Evolutionary conservation across 2,888 invertebrate species (phyloP), one percentile per base, ranked within the genome.

Genomic region (Temnothorax rugatulus): DNA sequence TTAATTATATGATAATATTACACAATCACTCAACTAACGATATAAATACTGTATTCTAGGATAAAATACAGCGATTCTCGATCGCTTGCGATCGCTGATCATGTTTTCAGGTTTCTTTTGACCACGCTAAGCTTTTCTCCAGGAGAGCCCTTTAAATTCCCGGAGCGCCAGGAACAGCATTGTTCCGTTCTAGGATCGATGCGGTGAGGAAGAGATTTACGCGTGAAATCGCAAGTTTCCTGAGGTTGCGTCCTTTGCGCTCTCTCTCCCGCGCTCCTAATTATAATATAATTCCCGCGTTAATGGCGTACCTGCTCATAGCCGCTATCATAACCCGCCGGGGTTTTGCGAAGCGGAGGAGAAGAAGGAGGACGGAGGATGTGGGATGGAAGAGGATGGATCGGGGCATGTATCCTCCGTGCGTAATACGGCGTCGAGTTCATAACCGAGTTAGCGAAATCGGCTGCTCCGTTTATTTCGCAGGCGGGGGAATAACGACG

Each of bases 381-480:
- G 75, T 29, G 71, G 47, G 52, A 21, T 38, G n/a, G 38, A 47
- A 69, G 66, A 52, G 75, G 73, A 83, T 76, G 74, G 47, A 74
- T 82, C 82, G 84, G 69, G 63, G 69, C 38, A 82, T 83, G 86
- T 89, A 88, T 90, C 82, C 87, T 83, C 82, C 85, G 86, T 54
- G 82, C 84, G 90, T 93, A 93, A 93, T 93, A 93, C 84, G 90
- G 91, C 89, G 90, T 90, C 89, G 91, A 93, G 91, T 93, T 93
- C 93, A 93, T 93, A 93, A 93, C 92, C 91, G 89, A 93, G 92
- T 93, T 93, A 93, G 92, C 89, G 90, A 92, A 92, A 92, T 93
- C 91, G 91, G 90, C 83, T 87, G 69, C 91, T 79, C 84, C 85
- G 87, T 79, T 90, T 82, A 85, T 84, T 85, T 82, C 84, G 74